Evolutionary conservation across 1,140 invertebrate species (phyloP), one percentile per base, ranked within the genome.

Genomic region (Helicoverpa zea): DNA sequence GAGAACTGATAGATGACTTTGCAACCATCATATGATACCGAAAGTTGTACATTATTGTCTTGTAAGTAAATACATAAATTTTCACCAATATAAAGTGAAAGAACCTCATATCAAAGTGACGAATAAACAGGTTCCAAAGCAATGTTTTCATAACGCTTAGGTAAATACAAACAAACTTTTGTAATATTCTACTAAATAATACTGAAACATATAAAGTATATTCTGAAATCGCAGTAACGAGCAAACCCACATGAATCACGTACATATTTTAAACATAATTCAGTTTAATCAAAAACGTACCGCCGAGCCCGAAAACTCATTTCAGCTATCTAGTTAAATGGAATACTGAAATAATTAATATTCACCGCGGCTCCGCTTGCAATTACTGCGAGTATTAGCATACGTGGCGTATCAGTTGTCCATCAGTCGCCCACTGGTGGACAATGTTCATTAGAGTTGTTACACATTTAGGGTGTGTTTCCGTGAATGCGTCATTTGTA

Each of bases 271-370:
- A 72, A 72, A 54, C 68, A 52, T 72, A 72, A 72, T 72, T 72
- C 68, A 72, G 12, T 72, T 54, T 72, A 72, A 72, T 72, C 18
- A 72, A 72, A 72, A 72, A 72, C 68, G 68, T 49, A 29, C 18
- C 68, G 18, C 66, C 49, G 7, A 14, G 49, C 58, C 58, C 66
- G 16, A 72, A 80, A 81, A 54, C 72, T 72, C 79, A 68, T 81
- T 75, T 47, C 43, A 29, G 51, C 64, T 58, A 68, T 76, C 72
- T 68, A 81, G 79, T 66, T 66, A 75, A 68, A 81, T 75, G 51
- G 52, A 66, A 80, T 63, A 72, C 56, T 70, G 49, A 63, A 70
- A 56, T 81, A 81, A 74, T 81, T 81, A 81, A 75, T 81, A 81
- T 81, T 75, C 79, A 81, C 30, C 47, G 61, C 75, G 72, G 16